Conservation (phyloP, 2,797 vertebrate genomes). For the Danio tinwini region DNA sequence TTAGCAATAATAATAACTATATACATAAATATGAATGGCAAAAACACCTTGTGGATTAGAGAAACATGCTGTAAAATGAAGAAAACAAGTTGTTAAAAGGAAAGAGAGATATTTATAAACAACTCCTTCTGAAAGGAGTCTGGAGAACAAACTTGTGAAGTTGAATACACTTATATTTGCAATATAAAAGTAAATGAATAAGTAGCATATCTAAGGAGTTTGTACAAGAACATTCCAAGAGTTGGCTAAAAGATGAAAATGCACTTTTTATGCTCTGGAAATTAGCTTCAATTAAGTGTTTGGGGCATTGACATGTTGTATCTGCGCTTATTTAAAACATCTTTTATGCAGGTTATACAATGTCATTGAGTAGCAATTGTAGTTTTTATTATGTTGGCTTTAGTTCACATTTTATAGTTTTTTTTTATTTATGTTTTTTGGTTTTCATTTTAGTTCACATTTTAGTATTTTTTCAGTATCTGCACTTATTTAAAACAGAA, state of each 20-base stretch:
- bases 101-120: conserved; percentile 10
- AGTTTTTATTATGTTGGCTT: no score
- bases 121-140: conserved; percentile 8
- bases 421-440: no score
- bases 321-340: not conserved
- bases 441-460: no score
- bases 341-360: no score
- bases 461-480: no score
- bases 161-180: conserved; percentile 8
- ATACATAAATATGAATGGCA: not conserved
- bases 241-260: not conserved
- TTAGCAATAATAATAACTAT: not conserved
- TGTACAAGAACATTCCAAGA: not conserved
- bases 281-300: not conserved
- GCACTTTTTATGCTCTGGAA: conserved; percentile 14
- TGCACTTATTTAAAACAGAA: no score
- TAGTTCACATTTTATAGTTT: no score
- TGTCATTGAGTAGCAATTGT: no score
- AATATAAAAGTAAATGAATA: conserved; percentile 1
- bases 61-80: conserved; percentile 1
- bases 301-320: not conserved
- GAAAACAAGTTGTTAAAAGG: not conserved
- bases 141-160: not conserved
- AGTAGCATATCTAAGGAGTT: conserved; percentile 9
- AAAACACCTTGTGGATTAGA: not conserved